Conservation (phyloP, 2,113 vertebrate species). For the Pangasianodon hypophthalmus region DNA sequence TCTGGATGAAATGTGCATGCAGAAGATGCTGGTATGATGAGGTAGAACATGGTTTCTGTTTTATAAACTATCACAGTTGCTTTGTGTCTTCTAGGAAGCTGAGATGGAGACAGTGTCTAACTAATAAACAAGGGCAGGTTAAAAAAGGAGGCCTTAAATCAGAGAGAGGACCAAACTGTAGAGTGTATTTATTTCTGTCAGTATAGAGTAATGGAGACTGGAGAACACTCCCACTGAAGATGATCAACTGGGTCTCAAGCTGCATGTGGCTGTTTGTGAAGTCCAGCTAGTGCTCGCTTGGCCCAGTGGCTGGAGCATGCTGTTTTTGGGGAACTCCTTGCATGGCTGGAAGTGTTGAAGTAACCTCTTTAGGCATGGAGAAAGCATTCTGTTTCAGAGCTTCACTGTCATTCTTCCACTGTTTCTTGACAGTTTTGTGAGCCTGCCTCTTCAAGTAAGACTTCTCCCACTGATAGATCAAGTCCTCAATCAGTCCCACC, state of each 20-base stretch:
- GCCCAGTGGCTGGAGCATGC: slow-evolving; percentile 40
- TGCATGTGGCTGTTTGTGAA: slow-evolving; percentile 36
- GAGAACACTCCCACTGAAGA: slow-evolving; percentile 54
- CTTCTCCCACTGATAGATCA: slow-evolving; percentile 71
- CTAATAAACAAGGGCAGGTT: slow-evolving; percentile 57
- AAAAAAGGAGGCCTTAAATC: slow-evolving; percentile 56
- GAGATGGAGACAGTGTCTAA: slow-evolving; percentile 38
- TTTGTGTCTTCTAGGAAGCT: neutral
- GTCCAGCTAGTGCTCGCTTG: slow-evolving; percentile 35
- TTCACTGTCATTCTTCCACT: slow-evolving; percentile 24
- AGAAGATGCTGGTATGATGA: neutral
- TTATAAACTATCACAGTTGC: neutral
- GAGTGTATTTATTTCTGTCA: slow-evolving; percentile 70
- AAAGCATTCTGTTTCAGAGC: slow-evolving; percentile 50
- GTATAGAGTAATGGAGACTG: slow-evolving; percentile 60
- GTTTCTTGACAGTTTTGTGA: slow-evolving; percentile 57
- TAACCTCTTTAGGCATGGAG: slow-evolving; percentile 12
- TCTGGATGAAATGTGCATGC: neutral
- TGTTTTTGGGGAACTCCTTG: slow-evolving; percentile 47
- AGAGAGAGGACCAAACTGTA: slow-evolving; percentile 56
- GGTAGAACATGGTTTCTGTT: neutral
- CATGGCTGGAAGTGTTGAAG: slow-evolving; percentile 48
- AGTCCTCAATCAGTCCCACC: slow-evolving; percentile 74
- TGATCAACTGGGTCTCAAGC: slow-evolving; percentile 15
- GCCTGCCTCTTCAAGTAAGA: slow-evolving; percentile 71